These are phyloP conservation scores for Rostratula benghalensis DNA, from an alignment of 2,113 vertebrate genomes.

Conservation along the genomic window DNA sequence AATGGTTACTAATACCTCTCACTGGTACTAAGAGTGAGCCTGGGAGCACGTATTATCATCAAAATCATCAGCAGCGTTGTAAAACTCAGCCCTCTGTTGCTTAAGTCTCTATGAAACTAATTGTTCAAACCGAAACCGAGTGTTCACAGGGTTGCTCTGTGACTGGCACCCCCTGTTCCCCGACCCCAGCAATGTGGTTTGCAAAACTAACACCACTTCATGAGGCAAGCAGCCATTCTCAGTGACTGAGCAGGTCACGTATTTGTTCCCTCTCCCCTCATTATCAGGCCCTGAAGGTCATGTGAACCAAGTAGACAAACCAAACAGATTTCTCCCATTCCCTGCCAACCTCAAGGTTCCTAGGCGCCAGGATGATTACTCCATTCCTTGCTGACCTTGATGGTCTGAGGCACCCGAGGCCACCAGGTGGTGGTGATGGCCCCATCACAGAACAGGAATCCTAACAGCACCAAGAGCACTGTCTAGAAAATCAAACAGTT, in stretches of 20 bases:
- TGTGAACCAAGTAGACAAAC: background rate
- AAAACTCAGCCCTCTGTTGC: background rate
- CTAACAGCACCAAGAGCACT: background rate
- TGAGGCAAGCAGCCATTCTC: background rate
- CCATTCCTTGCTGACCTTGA: background rate
- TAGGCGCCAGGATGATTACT: fast-evolving
- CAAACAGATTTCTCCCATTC: background rate
- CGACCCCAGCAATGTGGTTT: too few species aligned
- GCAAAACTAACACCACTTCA: background rate
- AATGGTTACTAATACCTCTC: background rate
- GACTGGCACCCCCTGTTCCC: background rate
- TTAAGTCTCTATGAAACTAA: background rate
- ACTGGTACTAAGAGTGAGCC: background rate
- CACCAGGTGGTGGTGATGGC: background rate
- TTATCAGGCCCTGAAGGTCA: background rate
- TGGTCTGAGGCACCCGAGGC: background rate
- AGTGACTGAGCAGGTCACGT: fast-evolving
- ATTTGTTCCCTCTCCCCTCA: background rate
- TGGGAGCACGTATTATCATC: background rate
- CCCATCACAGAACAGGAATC: fast-evolving
- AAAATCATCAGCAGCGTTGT: background rate
- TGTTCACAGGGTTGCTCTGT: background rate
- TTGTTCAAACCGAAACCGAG: background rate
- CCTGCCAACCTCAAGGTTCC: background rate
- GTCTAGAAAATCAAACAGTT: background rate